Evolutionary conservation across 1,140 invertebrate genomes (phyloP).

Genomic region (Patella vulgata): DNA sequence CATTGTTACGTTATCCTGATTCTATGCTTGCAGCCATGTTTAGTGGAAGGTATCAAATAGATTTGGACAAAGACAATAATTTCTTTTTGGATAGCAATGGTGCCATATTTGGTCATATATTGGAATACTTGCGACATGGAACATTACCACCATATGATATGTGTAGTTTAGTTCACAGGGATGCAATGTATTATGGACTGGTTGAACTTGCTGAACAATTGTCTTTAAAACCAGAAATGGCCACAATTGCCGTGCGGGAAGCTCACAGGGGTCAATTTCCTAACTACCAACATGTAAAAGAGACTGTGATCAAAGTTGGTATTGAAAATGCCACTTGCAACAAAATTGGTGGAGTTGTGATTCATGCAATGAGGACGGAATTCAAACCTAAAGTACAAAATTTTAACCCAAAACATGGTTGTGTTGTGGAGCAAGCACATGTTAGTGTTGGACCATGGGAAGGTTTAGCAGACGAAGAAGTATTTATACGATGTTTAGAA

Average conservation of each 20-base stretch:
- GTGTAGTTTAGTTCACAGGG: conserved; percentile 46
- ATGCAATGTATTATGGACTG: conserved; percentile 60
- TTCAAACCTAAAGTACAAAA: conserved; percentile 48
- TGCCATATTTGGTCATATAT: conserved; percentile 49
- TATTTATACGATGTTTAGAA: conserved; percentile 54
- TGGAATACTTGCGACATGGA: conserved; percentile 58
- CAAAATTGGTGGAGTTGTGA: conserved; percentile 53
- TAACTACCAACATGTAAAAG: conserved; percentile 45
- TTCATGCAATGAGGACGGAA: conserved; percentile 53
- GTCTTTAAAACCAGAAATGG: conserved; percentile 47
- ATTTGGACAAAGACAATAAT: conserved; percentile 59
- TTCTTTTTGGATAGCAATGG: conserved; percentile 63
- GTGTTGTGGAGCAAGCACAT: conserved; percentile 54
- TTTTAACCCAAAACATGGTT: conserved; percentile 57
- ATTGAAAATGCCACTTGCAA: conserved; percentile 50
- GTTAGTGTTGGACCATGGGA: conserved; percentile 56
- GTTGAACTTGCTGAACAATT: conserved; percentile 49
- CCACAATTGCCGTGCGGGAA: conserved; percentile 46
- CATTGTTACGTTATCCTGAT: conserved; percentile 58
- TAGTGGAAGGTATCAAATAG: conserved; percentile 60
- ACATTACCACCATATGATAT: conserved; percentile 49
- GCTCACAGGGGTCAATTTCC: conserved; percentile 55
- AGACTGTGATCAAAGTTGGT: conserved; percentile 44
- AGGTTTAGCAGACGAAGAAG: conserved; percentile 52
- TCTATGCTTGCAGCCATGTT: conserved; percentile 66